Base-by-base conservation (phyloP, 2,888 invertebrate species). In the Coenonympha arcania region DNA sequence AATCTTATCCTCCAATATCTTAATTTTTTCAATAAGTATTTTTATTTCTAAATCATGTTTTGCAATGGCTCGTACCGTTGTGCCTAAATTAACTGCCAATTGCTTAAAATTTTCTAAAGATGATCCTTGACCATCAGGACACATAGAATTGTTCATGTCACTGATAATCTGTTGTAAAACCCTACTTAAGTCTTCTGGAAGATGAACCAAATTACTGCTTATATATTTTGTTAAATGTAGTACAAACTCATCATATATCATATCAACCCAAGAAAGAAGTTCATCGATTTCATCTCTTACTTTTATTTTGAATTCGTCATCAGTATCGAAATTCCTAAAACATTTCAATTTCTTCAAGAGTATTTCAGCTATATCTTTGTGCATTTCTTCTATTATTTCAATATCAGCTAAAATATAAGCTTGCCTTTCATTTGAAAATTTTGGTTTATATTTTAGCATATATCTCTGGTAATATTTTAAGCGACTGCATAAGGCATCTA, bases 351-450 rank as follows among this genome's bases (percentile, higher is more conserved):
- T 76, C 15, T 77, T 71, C 33, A 68, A 55, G 46, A 85, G 70
- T 26, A 50, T 36, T 48, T 52, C 48, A 1, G 61, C 66, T 9
- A 75, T 69, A 11, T 79, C 76, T 58, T 68, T 70, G 48, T 86
- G 77, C 86, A 86, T 86, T 18, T 77, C 82, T 66, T 81, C 78
- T 16, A 85, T 65, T 48, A 86, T 77, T 74, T 85, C 86, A 40
- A 79, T 55, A 39, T 86, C 86, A 2, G 79, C 63, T 28, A 58
- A 41, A 41, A 86, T 51, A 55, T 77, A 64, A 4, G 61, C 55
- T 60, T 75, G 73, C 22, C 71, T 58, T 42, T 55, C 55, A 55
- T 74, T 75, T 19, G 75, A 54, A 37, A 80, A 58, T 6, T 26
- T 30, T n/a, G 58, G 19, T 31, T 61, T 61, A 57, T 74, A 55